Evolutionary conservation across 2,113 vertebrate species (phyloP), one percentile per base, ranked within the genome.

Genomic region (Syngnathus typhle): DNA sequence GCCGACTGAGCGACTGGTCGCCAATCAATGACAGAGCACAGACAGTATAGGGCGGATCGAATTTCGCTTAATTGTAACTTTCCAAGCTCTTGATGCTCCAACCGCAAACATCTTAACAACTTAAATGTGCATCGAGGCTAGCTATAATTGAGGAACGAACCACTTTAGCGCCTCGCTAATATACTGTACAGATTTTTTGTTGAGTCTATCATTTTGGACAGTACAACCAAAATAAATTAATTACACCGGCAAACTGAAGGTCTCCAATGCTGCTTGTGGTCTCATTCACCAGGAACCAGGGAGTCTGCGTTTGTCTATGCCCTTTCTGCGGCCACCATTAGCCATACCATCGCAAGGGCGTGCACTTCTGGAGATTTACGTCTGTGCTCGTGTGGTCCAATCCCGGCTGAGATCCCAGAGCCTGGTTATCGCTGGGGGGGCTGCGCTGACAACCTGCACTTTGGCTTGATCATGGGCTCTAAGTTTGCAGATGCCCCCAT

Each of bases 401-500:
- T 96, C 76, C 95, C 96, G 56, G 93, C 94, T 59, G 93, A 98
- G 85, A 91, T 94, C 85, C 95, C 94, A 15, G 94, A 94, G 88
- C 95, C 95, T 2, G 97, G 96, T 80, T 96, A 98, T 86, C 95
- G 96, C 89, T 99, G 97, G 97, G 97, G 97, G 23, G 97, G 97
- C 90, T 99, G 97, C 77, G 95, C 92, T 7, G 97, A 99, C 90
- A 99, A 99, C 93, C 92, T 99, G 82, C 94, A 96, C 88, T 98
- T 95, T 66, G 97, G 97, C 77, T 90, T 98, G 83, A 83, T 96
- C 74, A 95, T 98, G 96, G 97, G 96, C 73, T 94, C 96, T 88
- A 98, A 98, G 92, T 99, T 99, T 92, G 95, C 94, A 56, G 97
- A 99, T 69, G 95, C 97, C 76, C 94, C 97, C 77, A 95, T 99